These are phyloP conservation scores for Stenurella melanura DNA, from an alignment of 2,888 invertebrate genomes.

Conservation along the genomic window DNA sequence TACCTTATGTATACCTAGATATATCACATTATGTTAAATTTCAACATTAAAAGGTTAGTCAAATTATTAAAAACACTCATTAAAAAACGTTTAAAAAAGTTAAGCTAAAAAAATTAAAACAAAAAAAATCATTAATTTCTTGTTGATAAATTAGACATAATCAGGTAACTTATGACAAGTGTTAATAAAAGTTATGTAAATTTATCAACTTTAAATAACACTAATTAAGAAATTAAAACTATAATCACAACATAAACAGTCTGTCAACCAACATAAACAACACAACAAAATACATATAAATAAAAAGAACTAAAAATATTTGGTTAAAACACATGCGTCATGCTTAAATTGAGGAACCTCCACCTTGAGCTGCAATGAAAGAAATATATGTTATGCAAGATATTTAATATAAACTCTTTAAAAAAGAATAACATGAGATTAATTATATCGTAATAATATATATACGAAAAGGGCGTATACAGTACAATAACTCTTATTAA, in stretches of 20 bases:
- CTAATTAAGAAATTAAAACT: constrained; percentile 37
- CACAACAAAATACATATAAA: constrained; percentile 47
- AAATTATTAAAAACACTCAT: constrained; percentile 43
- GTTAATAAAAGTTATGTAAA: constrained; percentile 41
- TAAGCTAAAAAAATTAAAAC: constrained; percentile 43
- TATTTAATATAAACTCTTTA: constrained; percentile 51
- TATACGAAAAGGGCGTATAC: constrained; percentile 24
- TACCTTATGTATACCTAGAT: constrained; percentile 28
- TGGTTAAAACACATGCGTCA: constrained; percentile 54
- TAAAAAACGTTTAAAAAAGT: constrained; percentile 46
- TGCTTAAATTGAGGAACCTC: constrained; percentile 54
- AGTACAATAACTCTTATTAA: constrained; percentile 28
- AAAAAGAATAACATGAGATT: constrained; percentile 47
- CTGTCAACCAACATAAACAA: constrained; percentile 43
- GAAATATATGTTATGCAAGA: constrained; percentile 51
- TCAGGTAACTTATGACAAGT: constrained; percentile 46
- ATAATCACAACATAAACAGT: constrained; percentile 46
- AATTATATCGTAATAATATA: constrained; percentile 37
- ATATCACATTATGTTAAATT: constrained; percentile 43
- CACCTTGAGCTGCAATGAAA: constrained; percentile 58
- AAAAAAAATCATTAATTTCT: constrained; percentile 35
- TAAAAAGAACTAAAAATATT: constrained; percentile 43
- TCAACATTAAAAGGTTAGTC: constrained; percentile 43
- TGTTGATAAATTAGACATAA: constrained; percentile 34
- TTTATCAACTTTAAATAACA: constrained; percentile 37